Conservation (phyloP, 2,888 invertebrate species). For the Brachypalpus laphriformis region DNA sequence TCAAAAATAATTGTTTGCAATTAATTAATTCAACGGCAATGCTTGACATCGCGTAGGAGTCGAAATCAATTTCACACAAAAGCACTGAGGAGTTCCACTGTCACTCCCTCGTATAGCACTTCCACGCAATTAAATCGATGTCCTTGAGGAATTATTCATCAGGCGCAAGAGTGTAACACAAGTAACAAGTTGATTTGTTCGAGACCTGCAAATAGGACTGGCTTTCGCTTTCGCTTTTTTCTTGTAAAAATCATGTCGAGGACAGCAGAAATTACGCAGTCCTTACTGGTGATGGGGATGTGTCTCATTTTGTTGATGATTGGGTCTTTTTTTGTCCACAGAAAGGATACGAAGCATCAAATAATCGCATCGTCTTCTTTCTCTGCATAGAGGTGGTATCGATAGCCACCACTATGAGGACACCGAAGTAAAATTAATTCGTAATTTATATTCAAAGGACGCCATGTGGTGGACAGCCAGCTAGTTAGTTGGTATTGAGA, state of each 20-base stretch:
- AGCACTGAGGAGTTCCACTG: slow-evolving; percentile 21
- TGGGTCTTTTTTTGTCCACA: not conserved
- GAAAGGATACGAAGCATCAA: slow-evolving; percentile 23
- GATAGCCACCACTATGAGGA: not conserved
- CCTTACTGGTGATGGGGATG: slow-evolving; percentile 9
- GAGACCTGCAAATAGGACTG: slow-evolving; percentile 10
- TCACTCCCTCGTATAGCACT: slow-evolving; percentile 18
- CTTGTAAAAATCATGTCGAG: slow-evolving; percentile 19
- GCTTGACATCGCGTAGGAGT: slow-evolving; percentile 56
- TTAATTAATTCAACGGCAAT: slow-evolving; percentile 66
- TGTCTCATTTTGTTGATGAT: slow-evolving; percentile 31
- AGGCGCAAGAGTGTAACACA: slow-evolving; percentile 43
- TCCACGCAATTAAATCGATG: slow-evolving; percentile 60
- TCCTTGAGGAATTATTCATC: slow-evolving; percentile 65
- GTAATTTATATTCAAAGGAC: slow-evolving; percentile 47
- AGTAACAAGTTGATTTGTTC: slow-evolving; percentile 63
- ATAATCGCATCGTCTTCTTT: slow-evolving; percentile 24
- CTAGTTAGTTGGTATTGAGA: slow-evolving; percentile 17
- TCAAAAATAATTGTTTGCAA: slow-evolving; percentile 69
- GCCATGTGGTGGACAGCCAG: not conserved
- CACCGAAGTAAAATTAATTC: slow-evolving; percentile 20
- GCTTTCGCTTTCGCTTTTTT: not conserved
- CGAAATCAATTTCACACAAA: slow-evolving; percentile 57
- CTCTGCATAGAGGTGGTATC: not conserved
- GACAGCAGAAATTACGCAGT: slow-evolving; percentile 43